Conservation (phyloP, 2,797 vertebrate genomes). For the Pseudochaenichthys georgianus region DNA sequence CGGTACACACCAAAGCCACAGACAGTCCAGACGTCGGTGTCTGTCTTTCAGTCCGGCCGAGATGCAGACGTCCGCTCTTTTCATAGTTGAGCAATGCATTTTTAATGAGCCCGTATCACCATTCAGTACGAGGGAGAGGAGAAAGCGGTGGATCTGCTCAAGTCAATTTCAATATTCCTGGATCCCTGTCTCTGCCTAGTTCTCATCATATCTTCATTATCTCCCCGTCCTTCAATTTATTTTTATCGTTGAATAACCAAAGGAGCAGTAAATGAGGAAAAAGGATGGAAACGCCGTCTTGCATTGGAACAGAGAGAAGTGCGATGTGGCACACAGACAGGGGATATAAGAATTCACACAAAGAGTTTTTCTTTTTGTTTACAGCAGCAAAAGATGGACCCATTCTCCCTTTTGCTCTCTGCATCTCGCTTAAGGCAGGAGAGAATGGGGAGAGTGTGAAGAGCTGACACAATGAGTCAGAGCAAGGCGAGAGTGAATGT, state of each 20-base stretch:
- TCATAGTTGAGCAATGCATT: conserved; percentile 72
- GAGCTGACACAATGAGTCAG: conserved; percentile 75
- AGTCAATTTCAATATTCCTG: conserved; percentile 75
- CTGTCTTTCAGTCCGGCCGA: conserved; percentile 75
- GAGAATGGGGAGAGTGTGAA: conserved; percentile 67
- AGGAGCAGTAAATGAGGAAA: conserved; percentile 41
- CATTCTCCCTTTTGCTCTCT: conserved; percentile 58
- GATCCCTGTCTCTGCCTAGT: conserved; percentile 60
- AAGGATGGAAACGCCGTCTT: conserved; percentile 9
- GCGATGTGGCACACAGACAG: conserved; percentile 46
- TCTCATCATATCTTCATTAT: conserved; percentile 73
- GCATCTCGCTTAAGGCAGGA: conserved; percentile 58
- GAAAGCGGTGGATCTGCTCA: conserved; percentile 61
- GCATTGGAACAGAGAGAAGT: conserved; percentile 34
- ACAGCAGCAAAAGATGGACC: conserved; percentile 66
- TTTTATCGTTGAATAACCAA: conserved; percentile 56
- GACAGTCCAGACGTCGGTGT: conserved; percentile 53
- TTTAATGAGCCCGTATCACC: conserved; percentile 82
- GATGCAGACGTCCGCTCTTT: conserved; percentile 78
- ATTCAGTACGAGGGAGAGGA: conserved; percentile 68
- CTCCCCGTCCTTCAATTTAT: conserved; percentile 54
- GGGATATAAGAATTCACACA: conserved; percentile 40
- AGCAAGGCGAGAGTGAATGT: conserved; percentile 57
- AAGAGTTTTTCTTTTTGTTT: conserved; percentile 67
- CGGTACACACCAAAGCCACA: conserved; percentile 57